Conservation (phyloP, 2,113 vertebrate species). For the Carlito syrichta region DNA sequence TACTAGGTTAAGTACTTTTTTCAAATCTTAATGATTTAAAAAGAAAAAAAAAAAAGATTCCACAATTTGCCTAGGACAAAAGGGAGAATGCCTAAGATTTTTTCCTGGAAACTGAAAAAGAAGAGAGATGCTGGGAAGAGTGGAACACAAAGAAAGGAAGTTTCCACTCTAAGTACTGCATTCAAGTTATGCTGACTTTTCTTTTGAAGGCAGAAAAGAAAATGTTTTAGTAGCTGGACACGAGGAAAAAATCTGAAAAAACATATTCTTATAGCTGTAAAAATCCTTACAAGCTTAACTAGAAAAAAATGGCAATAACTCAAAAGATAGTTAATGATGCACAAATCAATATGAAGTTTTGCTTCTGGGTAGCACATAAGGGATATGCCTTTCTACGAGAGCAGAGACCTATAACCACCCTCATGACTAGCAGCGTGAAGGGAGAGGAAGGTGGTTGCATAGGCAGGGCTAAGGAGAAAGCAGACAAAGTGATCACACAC, state of each 20-base stretch:
- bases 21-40: not conserved
- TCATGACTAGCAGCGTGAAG: fast-evolving
- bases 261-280: not conserved
- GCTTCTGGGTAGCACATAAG: not conserved
- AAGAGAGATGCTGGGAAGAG: not conserved
- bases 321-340: not conserved
- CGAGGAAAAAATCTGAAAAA: not conserved
- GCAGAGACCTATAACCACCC: fast-evolving
- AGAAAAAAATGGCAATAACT: not conserved
- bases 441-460: not conserved
- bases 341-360: not conserved
- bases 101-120: not conserved
- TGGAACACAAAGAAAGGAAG: fast-evolving
- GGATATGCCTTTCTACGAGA: fast-evolving
- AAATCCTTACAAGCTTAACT: not conserved
- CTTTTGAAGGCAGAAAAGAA: not conserved
- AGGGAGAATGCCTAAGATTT: not conserved
- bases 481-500: fast-evolving
- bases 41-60: not conserved
- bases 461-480: not conserved
- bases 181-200: not conserved
- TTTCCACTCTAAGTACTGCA: fast-evolving
- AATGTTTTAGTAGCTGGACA: not conserved
- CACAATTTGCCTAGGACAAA: not conserved
- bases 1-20: not conserved